Percentiles rank a stretch among this genome's conserved stretches.
These are phyloP conservation scores for Sarcophaga peregrina DNA, from an alignment of 1,140 invertebrate species.

Conservation along the genomic window DNA sequence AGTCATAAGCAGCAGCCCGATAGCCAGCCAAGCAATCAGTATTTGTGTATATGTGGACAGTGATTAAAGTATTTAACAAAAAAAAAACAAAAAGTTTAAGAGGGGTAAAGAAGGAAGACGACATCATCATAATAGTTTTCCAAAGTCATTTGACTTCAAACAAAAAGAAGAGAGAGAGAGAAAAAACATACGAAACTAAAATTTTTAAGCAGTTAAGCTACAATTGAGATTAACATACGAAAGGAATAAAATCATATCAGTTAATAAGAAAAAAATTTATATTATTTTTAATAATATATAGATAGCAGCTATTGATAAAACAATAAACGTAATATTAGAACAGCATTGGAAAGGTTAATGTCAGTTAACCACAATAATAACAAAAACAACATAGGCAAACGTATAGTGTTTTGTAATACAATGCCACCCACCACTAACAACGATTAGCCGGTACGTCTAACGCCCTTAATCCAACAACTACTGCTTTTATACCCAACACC, in stretches of 20 bases:
- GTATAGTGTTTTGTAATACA: slow-evolving; percentile 1
- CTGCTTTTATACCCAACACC: too few species aligned
- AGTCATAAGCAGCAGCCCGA: slow-evolving; percentile 28
- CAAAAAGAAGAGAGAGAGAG: background rate
- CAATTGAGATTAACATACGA: background rate
- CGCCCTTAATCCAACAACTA: slow-evolving; percentile 9
- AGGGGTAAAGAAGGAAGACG: background rate
- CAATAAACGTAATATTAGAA: background rate
- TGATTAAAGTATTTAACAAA: slow-evolving; percentile 13
- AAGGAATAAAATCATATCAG: slow-evolving; percentile 14
- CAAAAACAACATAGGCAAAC: background rate
- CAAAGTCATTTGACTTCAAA: slow-evolving; percentile 21
- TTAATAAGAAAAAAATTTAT: background rate
- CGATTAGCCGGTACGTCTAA: slow-evolving; percentile 20
- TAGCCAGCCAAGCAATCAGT: slow-evolving; percentile 24
- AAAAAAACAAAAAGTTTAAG: background rate
- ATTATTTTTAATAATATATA: too few species aligned
- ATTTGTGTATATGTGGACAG: slow-evolving; percentile 36
- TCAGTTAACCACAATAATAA: background rate
- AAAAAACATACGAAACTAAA: background rate
- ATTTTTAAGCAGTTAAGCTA: background rate
- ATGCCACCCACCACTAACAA: background rate
- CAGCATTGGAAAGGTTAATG: background rate
- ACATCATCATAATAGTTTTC: slow-evolving; percentile 12
- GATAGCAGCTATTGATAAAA: background rate